Conservation (phyloP, 2,888 invertebrate species). For the Coecobrya sp. region DNA sequence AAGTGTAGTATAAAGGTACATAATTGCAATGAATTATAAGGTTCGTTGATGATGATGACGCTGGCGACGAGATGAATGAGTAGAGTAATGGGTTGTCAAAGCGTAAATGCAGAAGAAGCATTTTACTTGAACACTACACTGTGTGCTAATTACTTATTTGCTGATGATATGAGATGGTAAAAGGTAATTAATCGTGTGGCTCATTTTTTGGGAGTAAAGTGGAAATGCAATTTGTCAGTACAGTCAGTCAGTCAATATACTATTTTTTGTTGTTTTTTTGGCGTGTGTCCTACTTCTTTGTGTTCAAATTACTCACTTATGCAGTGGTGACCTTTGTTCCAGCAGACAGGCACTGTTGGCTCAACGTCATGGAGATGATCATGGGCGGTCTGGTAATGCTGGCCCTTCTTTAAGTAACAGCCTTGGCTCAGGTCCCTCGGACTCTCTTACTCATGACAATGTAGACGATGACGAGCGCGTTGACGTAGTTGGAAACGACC, state of each 20-base stretch:
- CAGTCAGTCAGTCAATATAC: background rate
- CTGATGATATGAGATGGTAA: background rate
- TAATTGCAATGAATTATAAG: background rate
- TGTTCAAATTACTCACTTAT: conserved; percentile 59
- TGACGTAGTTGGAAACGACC: conserved; percentile 95
- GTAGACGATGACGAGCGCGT: conserved; percentile 95
- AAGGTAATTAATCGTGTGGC: background rate
- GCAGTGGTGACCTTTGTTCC: conserved; percentile 88
- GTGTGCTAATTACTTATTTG: conserved; percentile 33
- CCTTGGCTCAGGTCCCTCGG: conserved; percentile 86
- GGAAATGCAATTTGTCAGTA: conserved; percentile 38
- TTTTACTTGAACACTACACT: background rate
- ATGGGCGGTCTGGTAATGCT: conserved; percentile 85
- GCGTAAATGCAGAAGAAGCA: background rate
- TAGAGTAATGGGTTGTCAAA: conserved; percentile 20
- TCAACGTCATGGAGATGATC: conserved; percentile 88
- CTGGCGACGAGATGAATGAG: background rate
- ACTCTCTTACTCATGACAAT: conserved; percentile 87
- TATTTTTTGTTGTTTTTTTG: conserved; percentile 46
- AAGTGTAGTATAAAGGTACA: background rate
- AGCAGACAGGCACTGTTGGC: conserved; percentile 91
- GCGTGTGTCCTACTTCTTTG: conserved; percentile 42
- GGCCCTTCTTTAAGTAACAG: conserved; percentile 86
- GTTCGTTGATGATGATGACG: conserved; percentile 11
- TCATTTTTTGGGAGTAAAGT: background rate